A percentile compares a stretch with the other conserved stretches of the same genome.
Evolutionary conservation across 2,113 vertebrate species (phyloP).

Genomic region (Passer domesticus): DNA sequence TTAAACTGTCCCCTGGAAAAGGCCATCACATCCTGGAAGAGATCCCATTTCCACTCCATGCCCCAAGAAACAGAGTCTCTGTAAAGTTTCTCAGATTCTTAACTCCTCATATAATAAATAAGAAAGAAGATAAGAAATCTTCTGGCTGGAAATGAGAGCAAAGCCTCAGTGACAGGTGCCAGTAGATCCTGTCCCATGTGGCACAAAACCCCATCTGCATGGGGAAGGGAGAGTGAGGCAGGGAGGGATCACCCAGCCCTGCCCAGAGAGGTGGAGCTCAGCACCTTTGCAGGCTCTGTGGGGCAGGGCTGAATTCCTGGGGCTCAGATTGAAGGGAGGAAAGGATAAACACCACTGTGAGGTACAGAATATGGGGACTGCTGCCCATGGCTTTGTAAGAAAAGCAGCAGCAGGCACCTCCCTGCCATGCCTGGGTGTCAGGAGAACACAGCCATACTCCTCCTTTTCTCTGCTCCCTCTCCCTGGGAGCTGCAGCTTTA

Average conservation of each 20-base stretch:
- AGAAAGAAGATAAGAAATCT: background rate
- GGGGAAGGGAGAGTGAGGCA: background rate
- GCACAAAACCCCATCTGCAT: background rate
- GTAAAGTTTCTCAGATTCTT: background rate
- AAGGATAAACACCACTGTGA: background rate
- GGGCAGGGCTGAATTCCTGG: background rate
- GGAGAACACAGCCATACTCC: background rate
- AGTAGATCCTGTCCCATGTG: background rate
- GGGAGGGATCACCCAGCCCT: background rate
- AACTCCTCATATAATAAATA: background rate
- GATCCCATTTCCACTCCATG: slow-evolving; percentile 56
- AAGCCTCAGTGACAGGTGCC: background rate
- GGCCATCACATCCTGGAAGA: slow-evolving; percentile 65
- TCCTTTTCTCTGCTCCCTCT: background rate
- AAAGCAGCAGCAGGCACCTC: background rate
- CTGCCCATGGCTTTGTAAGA: background rate
- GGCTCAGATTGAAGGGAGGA: background rate
- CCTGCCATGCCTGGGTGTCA: rapidly evolving
- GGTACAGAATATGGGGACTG: background rate
- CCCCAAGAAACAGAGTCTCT: slow-evolving; percentile 38
- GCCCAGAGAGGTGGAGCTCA: background rate
- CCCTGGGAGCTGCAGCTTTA: background rate
- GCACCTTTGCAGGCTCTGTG: background rate
- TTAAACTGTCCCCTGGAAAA: slow-evolving; percentile 77
- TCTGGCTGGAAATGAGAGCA: background rate